These are phyloP conservation scores for Parus major DNA, from an alignment of 2,113 vertebrate species.

Conservation along the genomic window DNA sequence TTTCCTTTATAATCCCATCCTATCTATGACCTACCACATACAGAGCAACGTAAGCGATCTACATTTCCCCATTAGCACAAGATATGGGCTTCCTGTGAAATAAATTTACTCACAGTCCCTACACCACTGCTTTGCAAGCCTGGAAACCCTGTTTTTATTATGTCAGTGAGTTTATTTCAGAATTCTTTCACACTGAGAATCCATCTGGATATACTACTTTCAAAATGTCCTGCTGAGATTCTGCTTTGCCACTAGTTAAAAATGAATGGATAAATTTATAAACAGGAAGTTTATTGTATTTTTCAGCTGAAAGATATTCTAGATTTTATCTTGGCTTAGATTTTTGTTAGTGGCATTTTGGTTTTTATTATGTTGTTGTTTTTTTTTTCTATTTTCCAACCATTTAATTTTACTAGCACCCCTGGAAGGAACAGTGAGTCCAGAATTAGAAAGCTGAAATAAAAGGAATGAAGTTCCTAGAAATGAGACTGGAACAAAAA, in stretches of 20 bases:
- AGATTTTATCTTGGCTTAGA: not conserved
- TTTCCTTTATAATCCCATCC: slow-evolving; percentile 58
- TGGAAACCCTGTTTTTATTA: slow-evolving; percentile 51
- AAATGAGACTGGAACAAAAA: not conserved
- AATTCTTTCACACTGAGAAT: slow-evolving; percentile 67
- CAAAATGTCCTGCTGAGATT: slow-evolving; percentile 56
- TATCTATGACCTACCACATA: slow-evolving; percentile 56
- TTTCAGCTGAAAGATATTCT: not conserved
- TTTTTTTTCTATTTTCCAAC: not conserved
- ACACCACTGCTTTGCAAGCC: slow-evolving; percentile 35
- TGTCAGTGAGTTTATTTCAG: slow-evolving; percentile 59
- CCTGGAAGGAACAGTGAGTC: not conserved
- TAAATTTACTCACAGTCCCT: slow-evolving; percentile 48
- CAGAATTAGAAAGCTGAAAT: slow-evolving; percentile 13
- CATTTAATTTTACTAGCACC: not conserved
- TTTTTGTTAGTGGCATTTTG: not conserved
- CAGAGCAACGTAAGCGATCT: slow-evolving; percentile 58
- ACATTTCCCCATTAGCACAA: slow-evolving; percentile 70
- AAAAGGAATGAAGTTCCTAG: not conserved
- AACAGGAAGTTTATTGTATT: slow-evolving; percentile 42
- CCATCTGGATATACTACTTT: slow-evolving; percentile 66
- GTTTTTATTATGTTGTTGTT: not conserved
- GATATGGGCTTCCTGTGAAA: slow-evolving; percentile 53
- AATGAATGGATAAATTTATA: slow-evolving; percentile 52
- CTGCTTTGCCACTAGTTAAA: slow-evolving; percentile 54